phyloP scores from a whole-genome alignment of 1,140 invertebrate species.

The Drosophila sturtevanti region DNA sequence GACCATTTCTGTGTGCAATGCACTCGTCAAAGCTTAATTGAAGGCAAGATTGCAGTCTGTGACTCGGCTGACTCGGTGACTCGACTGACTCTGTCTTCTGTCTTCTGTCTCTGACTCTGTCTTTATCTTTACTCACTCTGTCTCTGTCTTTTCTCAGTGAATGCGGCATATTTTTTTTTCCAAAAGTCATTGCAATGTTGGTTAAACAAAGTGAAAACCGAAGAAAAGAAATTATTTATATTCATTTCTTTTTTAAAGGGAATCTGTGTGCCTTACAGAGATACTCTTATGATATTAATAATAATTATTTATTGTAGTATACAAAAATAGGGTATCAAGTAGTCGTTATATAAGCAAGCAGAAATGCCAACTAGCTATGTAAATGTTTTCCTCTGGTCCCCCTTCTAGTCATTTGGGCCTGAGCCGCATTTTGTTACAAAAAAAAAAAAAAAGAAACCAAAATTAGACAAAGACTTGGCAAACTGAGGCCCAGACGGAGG shows the following conservation, averaged over 20 bases:
- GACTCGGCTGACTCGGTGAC: conserved; percentile 51
- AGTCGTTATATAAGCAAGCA: background rate
- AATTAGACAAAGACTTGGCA: conserved; percentile 62
- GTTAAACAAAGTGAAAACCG: conserved; percentile 73
- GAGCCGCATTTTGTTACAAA: conserved; percentile 55
- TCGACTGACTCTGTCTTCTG: conserved; percentile 10
- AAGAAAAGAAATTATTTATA: conserved; percentile 75
- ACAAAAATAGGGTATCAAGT: background rate
- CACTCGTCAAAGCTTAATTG: conserved; percentile 83
- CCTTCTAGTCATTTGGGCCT: too few relatives aligned
- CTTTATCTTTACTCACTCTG: background rate
- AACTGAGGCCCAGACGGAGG: conserved; percentile 13
- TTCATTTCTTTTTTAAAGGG: conserved; percentile 4
- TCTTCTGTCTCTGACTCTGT: conserved; percentile 22
- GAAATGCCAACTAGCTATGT: conserved; percentile 28
- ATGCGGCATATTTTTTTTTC: conserved; percentile 80
- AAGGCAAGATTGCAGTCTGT: conserved; percentile 80
- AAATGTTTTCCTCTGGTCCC: conserved; percentile 18
- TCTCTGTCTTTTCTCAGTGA: conserved; percentile 33
- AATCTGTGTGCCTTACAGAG: background rate
- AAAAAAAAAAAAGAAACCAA: conserved; percentile 74
- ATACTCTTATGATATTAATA: background rate
- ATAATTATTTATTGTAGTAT: background rate
- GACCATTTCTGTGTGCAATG: conserved; percentile 61
- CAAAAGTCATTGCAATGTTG: conserved; percentile 66